Evolutionary conservation across 2,888 invertebrate genomes (phyloP), one percentile per base, ranked within the genome.

Genomic region (Cerastis leucographa): DNA sequence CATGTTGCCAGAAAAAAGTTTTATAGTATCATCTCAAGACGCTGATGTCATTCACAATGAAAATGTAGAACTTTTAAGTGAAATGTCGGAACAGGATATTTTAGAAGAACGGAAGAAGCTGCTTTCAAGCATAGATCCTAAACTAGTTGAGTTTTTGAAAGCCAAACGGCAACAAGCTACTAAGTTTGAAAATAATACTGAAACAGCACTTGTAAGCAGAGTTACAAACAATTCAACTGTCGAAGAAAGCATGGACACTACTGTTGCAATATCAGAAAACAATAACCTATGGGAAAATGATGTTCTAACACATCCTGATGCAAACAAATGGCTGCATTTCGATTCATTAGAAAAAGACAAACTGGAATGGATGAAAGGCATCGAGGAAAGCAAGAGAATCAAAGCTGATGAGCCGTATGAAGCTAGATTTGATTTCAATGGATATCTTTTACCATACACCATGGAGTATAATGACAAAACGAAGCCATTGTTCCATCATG

Each of bases 341-440:
- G 97, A 98, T 93, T 97, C 97, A n/a, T 92, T 99, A 64, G 99
- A 99, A 94, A 97, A 97, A 83, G 98, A 98, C 85, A 99, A 99
- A 93, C 93, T 99, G 29, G 97, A 98, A 89, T 99, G 99, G 99
- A 98, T 99, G 97, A 98, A 98, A 91, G 96, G 97, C 56, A 95
- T 97, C 59, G 94, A 97, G 70, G 92, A 97, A n/a, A 97, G 98
- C 78, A 94, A 97, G 0, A 94, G 95, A 83, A 91, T 97, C 0
- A 97, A 97, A 68, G 93, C 97, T 1, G 96, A 97, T 78, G 97
- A 97, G 87, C 97, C 97, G 7, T 98, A 98, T 92, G 98, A 98
- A 94, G 99, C 99, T 17, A 97, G 98, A 85, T 99, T 99, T 94
- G 98, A 98, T 95, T 99, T 99, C 92, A 97, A 97, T 86, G 99